Conservation (phyloP, 35 echinoderm and acorn worm species). For the Lytechinus pictus region DNA sequence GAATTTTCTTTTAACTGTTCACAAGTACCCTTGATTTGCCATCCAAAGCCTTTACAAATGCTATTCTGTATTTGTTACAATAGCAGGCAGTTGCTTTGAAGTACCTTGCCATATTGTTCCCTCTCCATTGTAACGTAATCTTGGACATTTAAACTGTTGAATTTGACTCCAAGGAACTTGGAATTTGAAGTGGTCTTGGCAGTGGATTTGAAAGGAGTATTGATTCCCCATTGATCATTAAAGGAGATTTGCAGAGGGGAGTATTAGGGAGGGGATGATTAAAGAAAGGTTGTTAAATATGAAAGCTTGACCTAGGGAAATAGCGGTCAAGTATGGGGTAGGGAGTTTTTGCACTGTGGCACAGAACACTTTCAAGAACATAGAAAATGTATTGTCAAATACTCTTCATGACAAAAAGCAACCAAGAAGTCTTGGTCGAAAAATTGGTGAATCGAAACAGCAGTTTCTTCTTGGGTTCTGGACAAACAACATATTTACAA, state of each 20-base stretch:
- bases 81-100: background rate
- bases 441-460: no score
- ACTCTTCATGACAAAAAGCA: no score
- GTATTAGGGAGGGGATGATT: background rate
- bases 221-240: background rate
- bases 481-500: no score
- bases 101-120: background rate
- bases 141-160: background rate
- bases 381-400: no score
- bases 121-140: background rate
- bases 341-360: no score
- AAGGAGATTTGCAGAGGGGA: constrained; percentile 5
- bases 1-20: background rate
- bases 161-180: background rate
- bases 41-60: background rate
- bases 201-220: background rate
- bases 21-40: background rate
- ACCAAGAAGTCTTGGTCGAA: no score
- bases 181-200: background rate
- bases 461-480: no score
- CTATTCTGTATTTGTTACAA: background rate
- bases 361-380: no score
- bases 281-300: background rate
- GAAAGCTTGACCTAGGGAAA: no score
- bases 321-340: no score